phyloP scores from a whole-genome alignment of 2,888 invertebrate genomes.

The Leucophora obtusa region DNA sequence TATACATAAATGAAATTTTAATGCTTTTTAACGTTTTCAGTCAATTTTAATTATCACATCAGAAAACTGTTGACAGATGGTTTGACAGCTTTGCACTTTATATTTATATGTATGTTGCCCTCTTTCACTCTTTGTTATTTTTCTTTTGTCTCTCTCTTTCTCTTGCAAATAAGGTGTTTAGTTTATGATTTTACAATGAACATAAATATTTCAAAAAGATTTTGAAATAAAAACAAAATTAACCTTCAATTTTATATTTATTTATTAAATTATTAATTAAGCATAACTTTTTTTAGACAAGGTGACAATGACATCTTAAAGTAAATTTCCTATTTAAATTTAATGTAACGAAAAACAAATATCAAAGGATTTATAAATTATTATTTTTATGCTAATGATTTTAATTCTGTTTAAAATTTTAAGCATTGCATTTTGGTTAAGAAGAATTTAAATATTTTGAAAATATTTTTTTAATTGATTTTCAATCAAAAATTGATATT shows the following conservation, averaged over 20 bases:
- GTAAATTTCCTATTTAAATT: slow-evolving; percentile 31
- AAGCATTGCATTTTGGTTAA: background rate
- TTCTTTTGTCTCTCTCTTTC: background rate
- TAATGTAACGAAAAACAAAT: slow-evolving; percentile 28
- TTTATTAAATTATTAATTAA: slow-evolving; percentile 38
- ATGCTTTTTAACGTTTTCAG: slow-evolving; percentile 44
- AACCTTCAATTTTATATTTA: slow-evolving; percentile 40
- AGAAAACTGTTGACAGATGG: slow-evolving; percentile 53
- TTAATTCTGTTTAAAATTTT: background rate
- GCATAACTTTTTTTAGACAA: slow-evolving; percentile 31
- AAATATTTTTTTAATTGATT: background rate
- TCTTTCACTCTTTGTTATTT: background rate
- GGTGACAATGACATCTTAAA: slow-evolving; percentile 26
- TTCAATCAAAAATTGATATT: background rate
- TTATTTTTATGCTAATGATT: background rate
- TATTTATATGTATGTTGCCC: slow-evolving; percentile 16
- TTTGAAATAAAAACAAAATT: slow-evolving; percentile 27
- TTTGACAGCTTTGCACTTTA: slow-evolving; percentile 54
- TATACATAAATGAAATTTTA: slow-evolving; percentile 40
- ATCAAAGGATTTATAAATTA: slow-evolving; percentile 15
- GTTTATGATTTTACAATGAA: slow-evolving; percentile 3
- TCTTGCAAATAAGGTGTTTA: background rate
- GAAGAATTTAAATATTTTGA: background rate
- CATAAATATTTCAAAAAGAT: background rate
- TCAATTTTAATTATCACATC: slow-evolving; percentile 57